phyloP scores from a whole-genome alignment of 2,113 vertebrate genomes.

The Pteropus alecto region DNA sequence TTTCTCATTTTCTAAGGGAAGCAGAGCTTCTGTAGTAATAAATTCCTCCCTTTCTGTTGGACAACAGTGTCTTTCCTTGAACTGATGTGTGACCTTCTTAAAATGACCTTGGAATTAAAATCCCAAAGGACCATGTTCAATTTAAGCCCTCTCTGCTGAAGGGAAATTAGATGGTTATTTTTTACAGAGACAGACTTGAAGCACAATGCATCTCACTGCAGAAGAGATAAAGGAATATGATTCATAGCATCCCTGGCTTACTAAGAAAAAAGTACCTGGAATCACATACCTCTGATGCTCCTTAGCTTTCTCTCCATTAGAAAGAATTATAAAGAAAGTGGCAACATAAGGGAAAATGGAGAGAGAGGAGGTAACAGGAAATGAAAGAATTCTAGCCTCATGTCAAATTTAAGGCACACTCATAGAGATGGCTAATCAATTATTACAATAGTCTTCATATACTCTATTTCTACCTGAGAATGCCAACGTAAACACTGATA shows the following conservation, averaged over 20 bases:
- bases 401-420: neutral
- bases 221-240: constrained; percentile 35
- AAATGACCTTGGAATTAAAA: constrained; percentile 44
- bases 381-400: neutral
- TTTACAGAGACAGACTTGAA: constrained; percentile 27
- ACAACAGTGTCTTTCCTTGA: neutral
- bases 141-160: constrained; percentile 21
- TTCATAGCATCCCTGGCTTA: constrained; percentile 10
- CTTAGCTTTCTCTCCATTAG: neutral
- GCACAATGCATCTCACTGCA: neutral
- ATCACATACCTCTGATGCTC: neutral
- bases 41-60: neutral
- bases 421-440: neutral
- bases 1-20: constrained; percentile 65
- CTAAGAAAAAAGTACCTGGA: neutral
- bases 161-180: constrained; percentile 16
- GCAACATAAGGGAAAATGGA: neutral
- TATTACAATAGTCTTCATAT: neutral
- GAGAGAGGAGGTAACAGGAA: neutral
- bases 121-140: constrained; percentile 23
- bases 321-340: neutral
- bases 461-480: neutral
- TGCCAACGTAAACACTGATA: neutral
- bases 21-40: neutral
- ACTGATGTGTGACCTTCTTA: neutral